Evolutionary conservation across 2,113 vertebrate genomes (phyloP).

Genomic region (Alces alces): DNA sequence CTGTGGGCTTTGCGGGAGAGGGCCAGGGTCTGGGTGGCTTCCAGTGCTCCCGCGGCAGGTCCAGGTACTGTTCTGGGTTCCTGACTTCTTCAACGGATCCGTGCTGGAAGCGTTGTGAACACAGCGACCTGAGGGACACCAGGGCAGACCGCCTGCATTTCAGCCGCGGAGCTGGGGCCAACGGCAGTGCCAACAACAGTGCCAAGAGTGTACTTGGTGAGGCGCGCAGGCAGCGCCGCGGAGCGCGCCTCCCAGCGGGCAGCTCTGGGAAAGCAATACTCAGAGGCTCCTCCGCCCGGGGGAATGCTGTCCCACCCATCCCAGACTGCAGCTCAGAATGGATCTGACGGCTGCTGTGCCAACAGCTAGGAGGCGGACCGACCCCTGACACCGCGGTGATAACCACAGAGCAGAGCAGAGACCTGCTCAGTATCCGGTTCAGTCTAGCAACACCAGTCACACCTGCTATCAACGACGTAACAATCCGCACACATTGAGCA

Average conservation of each 20-base stretch:
- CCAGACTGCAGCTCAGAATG: not conserved
- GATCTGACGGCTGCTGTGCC: rapidly evolving
- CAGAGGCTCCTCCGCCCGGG: not conserved
- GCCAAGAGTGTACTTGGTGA: not conserved
- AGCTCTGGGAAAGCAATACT: not conserved
- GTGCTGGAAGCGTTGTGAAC: not conserved
- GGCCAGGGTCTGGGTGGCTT: not conserved
- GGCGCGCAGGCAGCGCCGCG: not conserved
- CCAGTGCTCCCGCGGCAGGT: not conserved
- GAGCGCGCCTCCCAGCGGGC: not conserved
- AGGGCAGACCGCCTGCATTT: not conserved
- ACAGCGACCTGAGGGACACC: not conserved
- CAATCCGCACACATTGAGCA: not conserved
- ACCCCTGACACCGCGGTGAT: rapidly evolving
- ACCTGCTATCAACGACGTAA: not conserved
- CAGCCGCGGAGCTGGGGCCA: not conserved
- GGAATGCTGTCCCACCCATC: not conserved
- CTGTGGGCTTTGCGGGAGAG: not conserved
- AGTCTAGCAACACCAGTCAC: no score
- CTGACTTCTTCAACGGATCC: not conserved
- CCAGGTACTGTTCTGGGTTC: not conserved
- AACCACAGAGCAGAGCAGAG: not conserved
- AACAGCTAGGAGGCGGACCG: not conserved
- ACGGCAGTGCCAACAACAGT: not conserved
- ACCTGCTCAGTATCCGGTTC: not conserved